Conservation (phyloP, 2,113 vertebrate genomes). For the Acrocephalus kingi region DNA sequence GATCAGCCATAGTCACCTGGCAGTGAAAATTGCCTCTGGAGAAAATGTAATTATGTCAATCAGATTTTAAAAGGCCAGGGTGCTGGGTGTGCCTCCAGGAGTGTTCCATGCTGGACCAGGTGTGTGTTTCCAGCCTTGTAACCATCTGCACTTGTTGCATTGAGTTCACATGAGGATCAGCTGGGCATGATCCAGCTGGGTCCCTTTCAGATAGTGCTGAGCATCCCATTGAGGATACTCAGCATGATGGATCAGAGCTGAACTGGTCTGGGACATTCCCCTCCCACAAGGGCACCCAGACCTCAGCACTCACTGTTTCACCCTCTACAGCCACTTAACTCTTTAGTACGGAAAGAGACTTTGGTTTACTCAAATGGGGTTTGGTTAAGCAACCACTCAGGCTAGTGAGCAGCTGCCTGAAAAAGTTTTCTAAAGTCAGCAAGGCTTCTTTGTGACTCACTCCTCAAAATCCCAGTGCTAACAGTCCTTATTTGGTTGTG, state of each 20-base stretch:
- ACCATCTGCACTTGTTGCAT: background rate
- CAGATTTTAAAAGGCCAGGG: background rate
- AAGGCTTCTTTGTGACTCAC: constrained; percentile 2
- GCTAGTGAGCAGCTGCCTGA: background rate
- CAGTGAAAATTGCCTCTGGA: background rate
- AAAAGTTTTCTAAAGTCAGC: background rate
- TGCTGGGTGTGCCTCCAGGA: background rate
- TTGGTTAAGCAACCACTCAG: background rate
- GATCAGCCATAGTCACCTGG: background rate
- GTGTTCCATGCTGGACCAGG: background rate
- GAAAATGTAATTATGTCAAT: background rate
- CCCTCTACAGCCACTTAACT: background rate
- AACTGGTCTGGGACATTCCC: background rate
- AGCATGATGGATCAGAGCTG: background rate
- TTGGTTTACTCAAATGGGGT: background rate
- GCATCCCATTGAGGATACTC: background rate
- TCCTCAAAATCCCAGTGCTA: background rate
- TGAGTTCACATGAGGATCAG: background rate
- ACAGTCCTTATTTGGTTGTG: background rate
- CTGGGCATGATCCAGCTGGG: background rate
- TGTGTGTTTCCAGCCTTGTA: background rate
- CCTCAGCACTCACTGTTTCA: background rate
- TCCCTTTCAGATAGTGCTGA: background rate
- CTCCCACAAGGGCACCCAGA: background rate
- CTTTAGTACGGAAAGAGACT: background rate